These are phyloP conservation scores for Scleropages formosus DNA, from an alignment of 2,797 vertebrate species.

Conservation along the genomic window DNA sequence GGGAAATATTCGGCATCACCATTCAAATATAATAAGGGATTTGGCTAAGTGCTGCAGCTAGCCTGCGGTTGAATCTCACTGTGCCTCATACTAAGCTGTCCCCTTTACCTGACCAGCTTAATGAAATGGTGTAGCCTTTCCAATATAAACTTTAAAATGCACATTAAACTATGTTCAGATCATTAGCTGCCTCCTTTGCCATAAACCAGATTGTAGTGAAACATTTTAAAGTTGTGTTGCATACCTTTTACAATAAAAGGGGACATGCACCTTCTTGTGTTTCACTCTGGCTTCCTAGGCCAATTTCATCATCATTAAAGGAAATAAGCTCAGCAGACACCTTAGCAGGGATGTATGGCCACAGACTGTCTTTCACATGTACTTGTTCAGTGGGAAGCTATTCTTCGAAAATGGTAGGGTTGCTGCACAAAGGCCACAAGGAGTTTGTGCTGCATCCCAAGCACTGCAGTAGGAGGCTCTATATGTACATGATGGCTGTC, in stretches of 20 bases:
- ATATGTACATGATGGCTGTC: too few species aligned
- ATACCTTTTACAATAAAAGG: slow-evolving; percentile 38
- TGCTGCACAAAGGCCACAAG: background rate
- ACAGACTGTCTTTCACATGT: slow-evolving; percentile 32
- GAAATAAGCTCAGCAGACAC: slow-evolving; percentile 42
- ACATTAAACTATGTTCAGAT: slow-evolving; percentile 23
- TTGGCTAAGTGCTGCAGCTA: too few species aligned
- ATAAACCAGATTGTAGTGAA: background rate
- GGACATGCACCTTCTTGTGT: slow-evolving; percentile 23
- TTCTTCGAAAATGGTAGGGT: background rate
- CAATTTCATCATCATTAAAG: slow-evolving; percentile 29
- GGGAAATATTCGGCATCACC: too few species aligned
- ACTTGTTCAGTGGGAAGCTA: background rate
- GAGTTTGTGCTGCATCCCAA: background rate
- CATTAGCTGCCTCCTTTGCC: slow-evolving; percentile 25
- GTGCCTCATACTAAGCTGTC: too few species aligned
- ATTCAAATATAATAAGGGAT: too few species aligned
- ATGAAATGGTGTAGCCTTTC: background rate
- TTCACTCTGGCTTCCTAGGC: slow-evolving; percentile 35
- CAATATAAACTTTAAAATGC: background rate
- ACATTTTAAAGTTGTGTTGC: slow-evolving; percentile 11
- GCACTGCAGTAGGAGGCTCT: background rate
- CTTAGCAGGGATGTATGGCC: slow-evolving; percentile 41
- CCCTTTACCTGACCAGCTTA: background rate
- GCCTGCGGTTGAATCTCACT: too few species aligned